Base-by-base conservation (phyloP, 2,888 invertebrate genomes). In the Chymomyza amoena region DNA sequence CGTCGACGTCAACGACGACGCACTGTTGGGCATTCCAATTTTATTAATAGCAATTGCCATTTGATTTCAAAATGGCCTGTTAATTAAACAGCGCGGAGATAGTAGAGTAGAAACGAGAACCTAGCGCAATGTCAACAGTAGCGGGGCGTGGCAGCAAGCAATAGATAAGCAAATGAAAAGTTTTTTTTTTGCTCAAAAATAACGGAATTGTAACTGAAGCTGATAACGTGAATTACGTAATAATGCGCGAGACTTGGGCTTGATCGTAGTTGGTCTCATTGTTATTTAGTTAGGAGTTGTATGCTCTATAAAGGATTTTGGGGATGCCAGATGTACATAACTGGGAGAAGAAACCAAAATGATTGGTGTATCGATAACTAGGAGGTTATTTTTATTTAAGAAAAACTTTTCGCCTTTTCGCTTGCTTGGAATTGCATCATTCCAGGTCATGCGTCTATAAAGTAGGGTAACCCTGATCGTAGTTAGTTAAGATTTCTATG, bases 11-110 rank as follows among this genome's bases (percentile, higher is more conserved):
- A n/a, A 39, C 6, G 39, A 45, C 39, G 39, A 45, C 13, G 13
- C 39, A 45, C 39, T 45, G 39, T 20, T 54, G 54, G 54, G 10
- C 28, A 65, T 45, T 64, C 75, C 66, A 66, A 36, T 45, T 69
- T 73, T 63, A 71, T 68, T 70, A 60, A 62, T 50, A 52, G 39
- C 63, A 69, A 56, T 69, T 69, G 52, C 32, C 57, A 56, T 56
- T 72, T 61, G 57, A 57, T 57, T 57, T 57, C 25, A 15, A 57
- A 57, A 57, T 54, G 54, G 16, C 20, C 39, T 45, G 39, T 45
- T 45, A 45, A 45, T 45, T 45, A 45, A 45, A 13, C 39, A 2
- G 0, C 7, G 32, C 32, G 32, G 9, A 32, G 32, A 32, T 32
- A 32, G 32, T 32, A 32, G 32, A 45, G 39, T 36, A 36, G 6